Base-by-base conservation (phyloP, 2,797 vertebrate species). In the Sorex maritimensis region DNA sequence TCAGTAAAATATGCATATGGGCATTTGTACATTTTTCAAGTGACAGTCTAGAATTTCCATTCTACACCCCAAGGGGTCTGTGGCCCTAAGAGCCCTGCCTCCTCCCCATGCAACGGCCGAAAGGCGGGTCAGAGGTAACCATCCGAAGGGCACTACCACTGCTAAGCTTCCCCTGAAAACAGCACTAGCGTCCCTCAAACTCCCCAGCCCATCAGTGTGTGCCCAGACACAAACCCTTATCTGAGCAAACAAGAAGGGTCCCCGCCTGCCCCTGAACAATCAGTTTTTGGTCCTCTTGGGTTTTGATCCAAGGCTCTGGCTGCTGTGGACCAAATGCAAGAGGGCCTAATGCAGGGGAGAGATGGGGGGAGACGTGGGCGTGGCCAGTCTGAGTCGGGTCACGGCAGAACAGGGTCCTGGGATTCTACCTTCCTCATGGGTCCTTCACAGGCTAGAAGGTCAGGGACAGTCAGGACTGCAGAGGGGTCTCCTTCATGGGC, bases 41-140 rank as follows among this genome's bases (percentile, higher is more conserved):
- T 75, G 7, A 65, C 23, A 23, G 61, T 38, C 14, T 30, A 55
- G 38, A 71, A 52, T 75, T 80, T 80, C 55, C 71, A 78, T 41
- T 90, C 13, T 81, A 19, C 82, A 89, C 83, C 88, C 71, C 74
- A 82, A 79, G 17, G 63, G 63, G 75, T 77, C 30, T 73, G 3
- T 26, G 46, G 41, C 11, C 52, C 41, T 8, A 21, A 73, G 81
- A 23, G 34, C 30, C 30, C 74, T 58, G 65, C 65, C 28, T 13
- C 65, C 61, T 65, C 12, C 10, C 24, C 28, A 28, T 28, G 26
- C 24, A 10, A 28, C 65, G 21, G 17, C 58, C 2, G 7, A 6
- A 19, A 61, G 58, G 19, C 6, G 26, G 65, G 24, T 28, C 8
- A 9, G 65, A 24, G 7, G 24, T 28, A 28, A 67, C 26, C 2